Evolutionary conservation across 1,140 invertebrate species (phyloP), one percentile per base, ranked within the genome.

Genomic region (Zaprionus capensis): DNA sequence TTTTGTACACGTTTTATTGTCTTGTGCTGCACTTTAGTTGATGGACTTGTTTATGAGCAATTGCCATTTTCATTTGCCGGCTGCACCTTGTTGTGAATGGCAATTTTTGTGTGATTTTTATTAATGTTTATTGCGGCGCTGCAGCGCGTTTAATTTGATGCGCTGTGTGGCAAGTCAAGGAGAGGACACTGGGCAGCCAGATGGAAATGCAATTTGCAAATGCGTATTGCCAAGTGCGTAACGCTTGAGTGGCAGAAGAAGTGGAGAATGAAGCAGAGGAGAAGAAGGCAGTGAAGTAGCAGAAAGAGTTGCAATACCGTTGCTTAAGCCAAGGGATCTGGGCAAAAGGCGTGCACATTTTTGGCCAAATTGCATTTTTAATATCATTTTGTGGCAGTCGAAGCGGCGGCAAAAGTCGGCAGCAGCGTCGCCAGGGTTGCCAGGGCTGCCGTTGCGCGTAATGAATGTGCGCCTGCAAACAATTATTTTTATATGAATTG

Each of bases 11-110:
- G 31, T 72, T 72, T 72, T 72, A 66, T 61, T 72, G 57, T 67
- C 57, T 71, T 68, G 49, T 65, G 71, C 68, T 70, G 84, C 81
- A 88, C 85, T 88, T 90, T 88, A 90, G 88, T 88, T 88, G 85
- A 88, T 88, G 84, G 84, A 90, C 85, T 88, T 88, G 84, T 88
- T 88, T 88, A 88, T 88, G 84, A 90, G 84, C 85, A 83, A 88
- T 88, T 81, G 69, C 64, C 68, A 66, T 71, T 78, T 63, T 71
- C 76, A 75, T 81, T 69, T 75, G n/a, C 24, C 44, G 51, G 24
- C 72, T 80, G 77, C 67, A 76, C 69, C 69, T 77, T 57, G 49
- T 77, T 57, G 49, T 49, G 46, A 69, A 63, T 65, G 36, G 69
- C 81, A 90, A 87, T 87, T 84, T 84, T 75, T 84, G 87, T 90